A percentile compares a stretch with the other conserved stretches of the same genome.
Evolutionary conservation across 2,888 invertebrate genomes (phyloP).

Genomic region (Cheilosia impressa): DNA sequence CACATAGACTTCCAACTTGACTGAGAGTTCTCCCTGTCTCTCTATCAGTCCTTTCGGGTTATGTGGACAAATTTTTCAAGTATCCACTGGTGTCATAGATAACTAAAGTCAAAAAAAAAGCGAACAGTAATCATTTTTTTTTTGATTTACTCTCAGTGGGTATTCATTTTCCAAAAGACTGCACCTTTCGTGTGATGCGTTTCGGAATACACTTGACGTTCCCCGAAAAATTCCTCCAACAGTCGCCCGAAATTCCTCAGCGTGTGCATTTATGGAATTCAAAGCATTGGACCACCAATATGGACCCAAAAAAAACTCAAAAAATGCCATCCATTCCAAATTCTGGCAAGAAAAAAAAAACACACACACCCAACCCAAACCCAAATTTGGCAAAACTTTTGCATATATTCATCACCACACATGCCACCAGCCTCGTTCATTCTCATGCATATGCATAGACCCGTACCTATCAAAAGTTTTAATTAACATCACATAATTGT

Average conservation of each 20-base stretch:
- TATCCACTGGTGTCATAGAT: too few species aligned
- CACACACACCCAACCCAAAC: not conserved
- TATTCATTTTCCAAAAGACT: too few species aligned
- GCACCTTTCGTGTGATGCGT: too few species aligned
- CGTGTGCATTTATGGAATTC: not conserved
- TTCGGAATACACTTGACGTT: too few species aligned
- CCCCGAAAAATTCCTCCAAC: too few species aligned
- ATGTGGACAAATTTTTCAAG: too few species aligned
- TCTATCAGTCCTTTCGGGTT: too few species aligned
- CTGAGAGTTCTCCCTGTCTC: too few species aligned
- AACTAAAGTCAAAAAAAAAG: too few species aligned
- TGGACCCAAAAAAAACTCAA: not conserved
- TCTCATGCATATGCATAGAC: slow-evolving; percentile 39
- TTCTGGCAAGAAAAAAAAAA: slow-evolving; percentile 21
- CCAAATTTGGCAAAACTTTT: slow-evolving; percentile 36
- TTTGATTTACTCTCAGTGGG: too few species aligned
- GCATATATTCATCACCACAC: slow-evolving; percentile 30
- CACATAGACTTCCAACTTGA: too few species aligned
- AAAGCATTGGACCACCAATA: not conserved
- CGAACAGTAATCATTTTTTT: too few species aligned
- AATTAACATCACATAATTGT: slow-evolving; percentile 67
- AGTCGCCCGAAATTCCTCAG: not conserved
- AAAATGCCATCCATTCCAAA: slow-evolving; percentile 5
- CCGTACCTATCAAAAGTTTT: slow-evolving; percentile 45
- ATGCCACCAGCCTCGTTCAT: not conserved